A percentile compares a stretch with the other conserved stretches of the same genome.
Evolutionary conservation across 2,797 vertebrate species (phyloP).

Genomic region (Trachops cirrhosus): DNA sequence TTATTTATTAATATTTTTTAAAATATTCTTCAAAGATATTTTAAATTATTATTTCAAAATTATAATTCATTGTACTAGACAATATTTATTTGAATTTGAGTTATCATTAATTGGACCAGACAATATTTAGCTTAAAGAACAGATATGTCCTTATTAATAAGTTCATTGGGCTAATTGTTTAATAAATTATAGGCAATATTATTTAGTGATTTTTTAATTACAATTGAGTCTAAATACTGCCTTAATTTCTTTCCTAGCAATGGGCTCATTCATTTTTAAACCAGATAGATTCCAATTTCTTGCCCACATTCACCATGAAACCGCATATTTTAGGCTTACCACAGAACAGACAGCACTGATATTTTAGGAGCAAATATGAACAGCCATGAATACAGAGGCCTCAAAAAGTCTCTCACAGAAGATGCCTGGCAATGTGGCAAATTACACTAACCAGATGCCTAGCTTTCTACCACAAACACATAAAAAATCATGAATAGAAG

Average conservation of each 20-base stretch:
- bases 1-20: not conserved
- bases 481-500: not conserved
- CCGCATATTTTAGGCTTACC: not conserved
- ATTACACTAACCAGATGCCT: not conserved
- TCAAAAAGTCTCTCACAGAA: not conserved
- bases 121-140: not conserved
- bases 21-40: not conserved
- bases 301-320: not conserved
- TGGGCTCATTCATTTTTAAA: slow-evolving; percentile 7
- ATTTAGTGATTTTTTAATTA: not conserved
- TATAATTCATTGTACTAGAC: not conserved
- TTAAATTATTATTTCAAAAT: not conserved
- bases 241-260: slow-evolving; percentile 6
- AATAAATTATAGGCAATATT: not conserved
- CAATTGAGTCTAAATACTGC: not conserved
- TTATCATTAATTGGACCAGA: not conserved
- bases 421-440: not conserved
- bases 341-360: not conserved
- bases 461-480: not conserved
- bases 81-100: not conserved
- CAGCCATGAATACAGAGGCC: not conserved
- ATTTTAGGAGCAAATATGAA: slow-evolving; percentile 4
- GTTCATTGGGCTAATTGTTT: not conserved
- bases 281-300: not conserved
- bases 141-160: not conserved